Base-by-base conservation (phyloP, 2,113 vertebrate species). In the Colius striatus region DNA sequence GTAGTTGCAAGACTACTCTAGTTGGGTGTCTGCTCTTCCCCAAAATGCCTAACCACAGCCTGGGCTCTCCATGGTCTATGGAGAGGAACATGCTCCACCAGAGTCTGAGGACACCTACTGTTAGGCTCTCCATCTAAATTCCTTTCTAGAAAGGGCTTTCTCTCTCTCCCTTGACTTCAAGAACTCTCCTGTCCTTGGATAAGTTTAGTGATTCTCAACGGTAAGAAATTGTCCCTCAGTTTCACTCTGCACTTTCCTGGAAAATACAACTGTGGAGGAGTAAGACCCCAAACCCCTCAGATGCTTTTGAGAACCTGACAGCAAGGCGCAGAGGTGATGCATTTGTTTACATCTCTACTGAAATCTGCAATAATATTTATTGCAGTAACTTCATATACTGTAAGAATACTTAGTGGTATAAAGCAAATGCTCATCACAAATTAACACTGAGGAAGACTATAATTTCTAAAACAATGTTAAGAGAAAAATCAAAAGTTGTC, bases 341-440 rank as follows among this genome's bases (percentile, higher is more conserved):
- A 90, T 60, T 36, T 2, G 10, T 75, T 87, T 94, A 74, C 53
- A 83, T 89, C 73, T 83, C 86, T 51, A 36, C 50, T 26, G 38
- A 72, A 62, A 91, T 80, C 65, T 87, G 58, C 88, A 93, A 67
- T 73, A 91, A 25, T 89, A 70, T 66, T 90, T 88, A 85, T 9
- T 77, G 88, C 36, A 30, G 57, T 85, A 80, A 91, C n/a, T 92
- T 75, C 71, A 90, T 67, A 87, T 62, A 60, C 38, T 65, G 62
- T 78, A 94, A 76, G 74, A 62, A 62, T 82, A 84, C 82, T 84
- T 94, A 55, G 67, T 63, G 47, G 61, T 43, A 93, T 75, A 67
- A 84, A 94, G 91, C 93, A 94, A 84, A 95, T 38, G 48, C 66
- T 90, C 29, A 76, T 72, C 90, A 61, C 70, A 89, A 94, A 86